Evolutionary conservation across 2,797 vertebrate genomes (phyloP).

Genomic region (Chaunax sp.): DNA sequence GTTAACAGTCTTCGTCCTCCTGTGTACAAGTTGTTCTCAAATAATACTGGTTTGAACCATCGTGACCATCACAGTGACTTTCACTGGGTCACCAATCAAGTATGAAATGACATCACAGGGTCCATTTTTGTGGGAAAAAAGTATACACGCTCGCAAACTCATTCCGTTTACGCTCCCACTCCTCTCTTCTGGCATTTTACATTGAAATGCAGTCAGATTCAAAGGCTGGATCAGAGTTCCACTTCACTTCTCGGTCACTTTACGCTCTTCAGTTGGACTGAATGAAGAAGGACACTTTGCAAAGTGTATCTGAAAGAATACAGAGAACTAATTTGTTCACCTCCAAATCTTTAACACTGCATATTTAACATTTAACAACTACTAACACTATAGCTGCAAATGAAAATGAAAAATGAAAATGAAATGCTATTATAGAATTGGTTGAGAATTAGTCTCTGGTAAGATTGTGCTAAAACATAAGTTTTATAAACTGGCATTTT

Average conservation of each 20-base stretch:
- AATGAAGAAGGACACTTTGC: conserved; percentile 79
- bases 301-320: conserved; percentile 76
- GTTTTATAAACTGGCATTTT: neutral
- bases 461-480: neutral
- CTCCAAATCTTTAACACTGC: neutral
- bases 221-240: neutral
- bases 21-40: conserved; percentile 1
- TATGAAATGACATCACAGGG: neutral
- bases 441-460: neutral
- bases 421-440: neutral
- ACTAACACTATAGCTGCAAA: neutral
- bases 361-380: neutral
- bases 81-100: neutral
- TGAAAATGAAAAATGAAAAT: neutral
- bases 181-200: neutral
- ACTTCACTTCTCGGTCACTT: neutral
- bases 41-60: neutral
- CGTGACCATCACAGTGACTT: neutral
- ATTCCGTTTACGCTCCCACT: neutral
- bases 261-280: conserved; percentile 64
- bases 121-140: neutral
- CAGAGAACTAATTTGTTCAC: conserved; percentile 6
- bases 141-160: too few relatives aligned
- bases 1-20: neutral
- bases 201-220: neutral